These are phyloP conservation scores for Cnemophilus loriae DNA, from an alignment of 2,113 vertebrate species.

Conservation along the genomic window DNA sequence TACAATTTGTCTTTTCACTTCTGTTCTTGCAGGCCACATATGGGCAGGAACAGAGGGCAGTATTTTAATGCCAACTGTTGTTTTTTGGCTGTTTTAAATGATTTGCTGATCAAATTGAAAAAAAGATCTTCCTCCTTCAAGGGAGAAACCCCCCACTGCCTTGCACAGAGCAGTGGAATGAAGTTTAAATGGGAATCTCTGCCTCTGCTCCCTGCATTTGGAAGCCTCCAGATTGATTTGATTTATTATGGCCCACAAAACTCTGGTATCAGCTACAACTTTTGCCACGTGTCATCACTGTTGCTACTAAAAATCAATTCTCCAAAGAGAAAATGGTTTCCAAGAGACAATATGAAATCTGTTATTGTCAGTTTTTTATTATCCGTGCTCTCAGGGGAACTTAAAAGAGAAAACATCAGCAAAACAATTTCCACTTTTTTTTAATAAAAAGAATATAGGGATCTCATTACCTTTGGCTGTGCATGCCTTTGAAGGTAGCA, in stretches of 20 bases:
- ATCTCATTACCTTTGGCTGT: not conserved
- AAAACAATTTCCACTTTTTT: conserved; percentile 50
- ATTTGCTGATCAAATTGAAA: not conserved
- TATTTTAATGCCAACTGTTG: not conserved
- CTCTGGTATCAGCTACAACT: conserved; percentile 69
- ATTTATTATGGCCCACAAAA: conserved; percentile 72
- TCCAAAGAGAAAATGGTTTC: conserved; percentile 57
- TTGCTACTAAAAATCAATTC: conserved; percentile 79
- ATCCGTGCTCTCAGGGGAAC: conserved; percentile 48
- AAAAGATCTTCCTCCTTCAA: not conserved
- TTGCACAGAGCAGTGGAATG: not conserved
- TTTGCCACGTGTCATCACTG: conserved; percentile 68
- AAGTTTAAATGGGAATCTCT: not conserved
- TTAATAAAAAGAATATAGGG: not conserved
- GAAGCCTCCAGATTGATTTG: conserved; percentile 52
- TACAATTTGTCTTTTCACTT: not conserved
- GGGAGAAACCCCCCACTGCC: not conserved
- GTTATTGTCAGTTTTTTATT: conserved; percentile 75
- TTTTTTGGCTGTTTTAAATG: not conserved
- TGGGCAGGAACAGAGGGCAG: not conserved
- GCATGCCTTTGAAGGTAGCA: not conserved
- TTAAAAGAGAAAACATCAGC: conserved; percentile 64
- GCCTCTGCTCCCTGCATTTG: not conserved
- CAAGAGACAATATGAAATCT: conserved; percentile 65
- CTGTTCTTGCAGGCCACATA: not conserved